phyloP scores from a whole-genome alignment of 2,113 vertebrate genomes.

The Sardina pilchardus region DNA sequence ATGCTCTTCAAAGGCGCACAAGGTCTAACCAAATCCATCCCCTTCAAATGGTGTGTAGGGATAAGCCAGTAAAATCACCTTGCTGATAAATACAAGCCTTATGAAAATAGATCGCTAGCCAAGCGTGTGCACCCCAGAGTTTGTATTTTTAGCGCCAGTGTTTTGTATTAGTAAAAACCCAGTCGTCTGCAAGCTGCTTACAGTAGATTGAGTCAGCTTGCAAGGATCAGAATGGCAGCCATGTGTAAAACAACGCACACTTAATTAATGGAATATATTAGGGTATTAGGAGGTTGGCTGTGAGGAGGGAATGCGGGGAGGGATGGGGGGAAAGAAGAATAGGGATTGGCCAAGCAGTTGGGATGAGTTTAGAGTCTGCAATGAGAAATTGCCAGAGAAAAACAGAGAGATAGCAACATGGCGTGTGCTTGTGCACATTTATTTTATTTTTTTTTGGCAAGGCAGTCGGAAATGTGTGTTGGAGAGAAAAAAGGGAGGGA shows the following conservation, averaged over 20 bases:
- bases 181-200: conserved; percentile 15
- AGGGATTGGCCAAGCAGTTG: neutral
- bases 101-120: neutral
- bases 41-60: neutral
- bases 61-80: neutral
- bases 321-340: conserved; percentile 10
- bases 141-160: conserved; percentile 1
- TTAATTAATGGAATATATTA: conserved; percentile 33
- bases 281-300: conserved; percentile 11
- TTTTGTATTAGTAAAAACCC: neutral
- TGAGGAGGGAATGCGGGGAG: conserved; percentile 22
- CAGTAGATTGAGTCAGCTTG: conserved; percentile 25
- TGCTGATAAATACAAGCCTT: neutral
- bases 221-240: conserved; percentile 18
- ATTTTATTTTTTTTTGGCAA: neutral
- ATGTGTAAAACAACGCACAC: conserved; percentile 34
- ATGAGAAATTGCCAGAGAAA: neutral
- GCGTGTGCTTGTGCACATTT: neutral
- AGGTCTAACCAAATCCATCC: neutral
- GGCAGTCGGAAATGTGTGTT: neutral
- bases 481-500: neutral
- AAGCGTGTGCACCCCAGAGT: neutral
- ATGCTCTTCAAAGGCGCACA: neutral
- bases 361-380: neutral
- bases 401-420: neutral